Evolutionary conservation across 2,113 vertebrate species (phyloP).

Genomic region (Oxyruncus cristatus): DNA sequence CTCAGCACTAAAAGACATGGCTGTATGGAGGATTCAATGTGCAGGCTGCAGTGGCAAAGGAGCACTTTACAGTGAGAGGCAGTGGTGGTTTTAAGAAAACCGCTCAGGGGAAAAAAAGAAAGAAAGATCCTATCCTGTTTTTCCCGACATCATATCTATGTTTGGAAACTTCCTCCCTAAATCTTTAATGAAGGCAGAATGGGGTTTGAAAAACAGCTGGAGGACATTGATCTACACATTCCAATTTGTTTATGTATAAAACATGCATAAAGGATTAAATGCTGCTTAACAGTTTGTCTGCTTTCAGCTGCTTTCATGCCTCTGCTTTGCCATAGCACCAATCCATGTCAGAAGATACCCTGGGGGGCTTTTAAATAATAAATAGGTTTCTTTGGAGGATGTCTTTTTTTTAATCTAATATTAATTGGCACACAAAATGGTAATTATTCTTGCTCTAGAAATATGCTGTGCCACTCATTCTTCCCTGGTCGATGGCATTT

Average conservation of each 20-base stretch:
- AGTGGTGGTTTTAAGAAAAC: conserved; percentile 22
- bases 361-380: conserved; percentile 66
- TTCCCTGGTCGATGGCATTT: conserved; percentile 6
- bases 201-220: conserved; percentile 73
- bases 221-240: conserved; percentile 74
- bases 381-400: conserved; percentile 51
- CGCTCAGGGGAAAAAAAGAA: not conserved
- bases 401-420: conserved; percentile 55
- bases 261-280: conserved; percentile 75
- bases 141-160: conserved; percentile 13
- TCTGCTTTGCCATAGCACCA: conserved; percentile 16
- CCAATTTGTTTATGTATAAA: conserved; percentile 75
- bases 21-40: not conserved
- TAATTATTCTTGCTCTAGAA: conserved; percentile 49
- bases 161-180: conserved; percentile 61
- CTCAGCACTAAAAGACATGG: not conserved
- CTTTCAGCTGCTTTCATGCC: conserved; percentile 47
- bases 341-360: conserved; percentile 46
- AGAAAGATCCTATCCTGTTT: conserved; percentile 5
- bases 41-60: not conserved
- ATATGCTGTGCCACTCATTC: not conserved
- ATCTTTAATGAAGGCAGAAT: conserved; percentile 54
- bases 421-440: conserved; percentile 60
- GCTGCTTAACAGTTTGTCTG: conserved; percentile 63
- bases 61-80: not conserved